A percentile compares a stretch with the other conserved stretches of the same genome.
phyloP scores from a whole-genome alignment of 2,113 vertebrate species.

The Rhynchopsitta pachyrhyncha region DNA sequence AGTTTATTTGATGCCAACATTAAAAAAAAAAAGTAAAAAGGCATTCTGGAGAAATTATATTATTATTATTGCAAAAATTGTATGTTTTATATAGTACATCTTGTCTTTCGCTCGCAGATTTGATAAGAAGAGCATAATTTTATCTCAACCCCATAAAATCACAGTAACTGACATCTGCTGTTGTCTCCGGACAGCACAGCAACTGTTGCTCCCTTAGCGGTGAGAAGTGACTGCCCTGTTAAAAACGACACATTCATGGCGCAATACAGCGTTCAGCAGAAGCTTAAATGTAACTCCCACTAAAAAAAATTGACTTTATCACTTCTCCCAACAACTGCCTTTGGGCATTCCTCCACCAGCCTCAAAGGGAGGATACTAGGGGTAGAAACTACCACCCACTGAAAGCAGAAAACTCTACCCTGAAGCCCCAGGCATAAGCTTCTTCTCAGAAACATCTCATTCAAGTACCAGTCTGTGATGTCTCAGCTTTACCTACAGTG shows the following conservation, averaged over 20 bases:
- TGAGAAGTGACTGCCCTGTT: background rate
- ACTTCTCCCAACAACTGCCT: background rate
- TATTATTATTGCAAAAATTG: background rate
- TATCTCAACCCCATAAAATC: background rate
- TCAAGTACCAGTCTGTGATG: background rate
- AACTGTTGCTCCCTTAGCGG: background rate
- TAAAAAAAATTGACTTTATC: background rate
- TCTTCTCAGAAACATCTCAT: background rate
- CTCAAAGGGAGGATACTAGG: background rate
- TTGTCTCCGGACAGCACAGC: background rate
- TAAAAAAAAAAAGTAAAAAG: background rate
- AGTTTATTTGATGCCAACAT: background rate
- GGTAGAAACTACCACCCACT: background rate
- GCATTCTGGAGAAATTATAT: background rate
- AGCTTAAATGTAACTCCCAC: background rate
- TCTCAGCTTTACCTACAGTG: background rate
- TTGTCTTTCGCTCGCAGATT: background rate
- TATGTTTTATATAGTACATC: background rate
- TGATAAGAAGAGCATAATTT: background rate
- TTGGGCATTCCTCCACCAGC: background rate
- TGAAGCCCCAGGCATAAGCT: background rate
- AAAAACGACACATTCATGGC: background rate
- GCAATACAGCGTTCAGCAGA: background rate
- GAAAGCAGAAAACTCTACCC: background rate
- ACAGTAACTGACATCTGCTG: background rate